These are phyloP conservation scores for Agrilus cyanescens DNA, from an alignment of 2,888 invertebrate species.

Conservation along the genomic window DNA sequence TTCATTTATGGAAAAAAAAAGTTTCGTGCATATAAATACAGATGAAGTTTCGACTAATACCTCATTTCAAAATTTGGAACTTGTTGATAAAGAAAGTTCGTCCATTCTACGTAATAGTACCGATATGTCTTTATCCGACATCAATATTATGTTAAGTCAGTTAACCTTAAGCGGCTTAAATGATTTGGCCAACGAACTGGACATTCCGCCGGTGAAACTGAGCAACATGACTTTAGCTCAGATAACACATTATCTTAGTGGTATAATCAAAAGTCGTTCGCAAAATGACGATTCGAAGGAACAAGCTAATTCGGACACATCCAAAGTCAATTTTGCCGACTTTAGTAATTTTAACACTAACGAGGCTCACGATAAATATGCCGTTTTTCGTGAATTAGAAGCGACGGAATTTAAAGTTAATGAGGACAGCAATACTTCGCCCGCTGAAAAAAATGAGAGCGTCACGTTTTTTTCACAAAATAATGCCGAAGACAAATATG, in stretches of 20 bases:
- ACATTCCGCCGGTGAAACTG: constrained; percentile 65
- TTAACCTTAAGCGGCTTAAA: constrained; percentile 71
- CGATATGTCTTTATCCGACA: constrained; percentile 34
- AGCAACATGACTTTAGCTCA: constrained; percentile 81
- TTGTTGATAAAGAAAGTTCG: not conserved
- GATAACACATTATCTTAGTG: constrained; percentile 66
- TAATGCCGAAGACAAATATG: constrained; percentile 51
- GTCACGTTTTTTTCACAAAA: constrained; percentile 26
- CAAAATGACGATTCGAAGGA: constrained; percentile 16
- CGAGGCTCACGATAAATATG: constrained; percentile 57
- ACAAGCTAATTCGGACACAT: constrained; percentile 31
- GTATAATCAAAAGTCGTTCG: constrained; percentile 39
- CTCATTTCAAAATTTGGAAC: too few relatives aligned
- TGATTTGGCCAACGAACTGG: constrained; percentile 62
- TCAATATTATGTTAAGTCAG: constrained; percentile 73
- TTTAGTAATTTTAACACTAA: constrained; percentile 36
- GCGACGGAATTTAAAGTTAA: constrained; percentile 1
- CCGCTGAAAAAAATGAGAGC: constrained; percentile 20
- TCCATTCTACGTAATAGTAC: constrained; percentile 18
- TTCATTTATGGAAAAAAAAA: not conserved
- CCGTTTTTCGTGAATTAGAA: constrained; percentile 66
- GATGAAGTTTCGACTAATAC: too few relatives aligned
- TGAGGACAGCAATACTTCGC: too few relatives aligned
- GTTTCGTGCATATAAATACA: too few relatives aligned
- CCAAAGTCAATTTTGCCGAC: constrained; percentile 51